phyloP scores from a whole-genome alignment of 2,888 invertebrate species.

The Scrobipalpa costella region DNA sequence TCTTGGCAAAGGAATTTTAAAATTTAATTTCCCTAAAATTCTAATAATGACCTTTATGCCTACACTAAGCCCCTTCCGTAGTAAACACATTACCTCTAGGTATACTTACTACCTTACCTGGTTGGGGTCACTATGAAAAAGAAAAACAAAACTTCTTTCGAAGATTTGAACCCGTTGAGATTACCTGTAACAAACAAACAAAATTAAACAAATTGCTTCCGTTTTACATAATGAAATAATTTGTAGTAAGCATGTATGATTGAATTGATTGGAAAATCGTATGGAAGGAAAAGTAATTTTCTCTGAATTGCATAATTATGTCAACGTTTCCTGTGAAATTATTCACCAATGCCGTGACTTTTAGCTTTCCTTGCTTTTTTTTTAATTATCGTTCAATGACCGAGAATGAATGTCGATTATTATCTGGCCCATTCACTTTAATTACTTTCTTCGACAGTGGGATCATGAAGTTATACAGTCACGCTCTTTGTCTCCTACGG shows the following conservation, averaged over 20 bases:
- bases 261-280: background rate
- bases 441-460: background rate
- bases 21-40: too few relatives aligned
- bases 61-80: too few relatives aligned
- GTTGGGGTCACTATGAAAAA: too few relatives aligned
- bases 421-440: conserved; percentile 7
- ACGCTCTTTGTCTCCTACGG: too few relatives aligned
- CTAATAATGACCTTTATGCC: too few relatives aligned
- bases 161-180: background rate
- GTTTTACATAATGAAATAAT: too few relatives aligned
- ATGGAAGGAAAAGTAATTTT: conserved; percentile 10
- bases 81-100: too few relatives aligned
- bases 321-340: conserved; percentile 15
- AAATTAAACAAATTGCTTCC: too few relatives aligned
- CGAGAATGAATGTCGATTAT: conserved; percentile 6
- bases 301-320: conserved; percentile 12
- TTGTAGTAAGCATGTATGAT: background rate
- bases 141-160: too few relatives aligned
- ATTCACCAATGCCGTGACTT: conserved; percentile 14
- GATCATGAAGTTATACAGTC: too few relatives aligned
- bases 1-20: too few relatives aligned
- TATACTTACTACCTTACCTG: background rate
- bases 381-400: conserved; percentile 18
- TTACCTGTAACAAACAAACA: conserved; percentile 17
- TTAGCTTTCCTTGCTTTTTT: conserved; percentile 7